A percentile compares a stretch with the other conserved stretches of the same genome.
Evolutionary conservation across 1,140 invertebrate species (phyloP).

Genomic region (Drosophila seguyi): DNA sequence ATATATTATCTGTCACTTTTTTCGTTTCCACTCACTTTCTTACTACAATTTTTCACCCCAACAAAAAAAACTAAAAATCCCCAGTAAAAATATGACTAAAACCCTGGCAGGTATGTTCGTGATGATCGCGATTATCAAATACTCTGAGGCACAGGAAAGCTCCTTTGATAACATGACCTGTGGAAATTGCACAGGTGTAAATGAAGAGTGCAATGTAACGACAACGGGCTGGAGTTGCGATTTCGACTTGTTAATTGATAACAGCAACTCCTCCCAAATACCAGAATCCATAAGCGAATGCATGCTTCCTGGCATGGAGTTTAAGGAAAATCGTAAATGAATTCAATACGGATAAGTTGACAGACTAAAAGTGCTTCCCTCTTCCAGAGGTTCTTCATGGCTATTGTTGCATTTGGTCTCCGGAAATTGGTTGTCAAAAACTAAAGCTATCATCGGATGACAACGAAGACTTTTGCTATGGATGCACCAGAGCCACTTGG

Average conservation of each 20-base stretch:
- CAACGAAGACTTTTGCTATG: not conserved
- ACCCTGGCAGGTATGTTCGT: not conserved
- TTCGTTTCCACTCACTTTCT: not conserved
- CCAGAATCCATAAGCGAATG: not conserved
- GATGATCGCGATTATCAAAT: not conserved
- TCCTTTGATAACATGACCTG: conserved; percentile 15
- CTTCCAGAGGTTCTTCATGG: conserved; percentile 2
- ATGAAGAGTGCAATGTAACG: not conserved
- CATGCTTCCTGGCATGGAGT: conserved; percentile 6
- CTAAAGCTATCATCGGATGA: not conserved
- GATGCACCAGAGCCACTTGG: conserved; percentile 3
- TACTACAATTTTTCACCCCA: not conserved
- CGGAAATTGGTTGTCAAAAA: conserved; percentile 26
- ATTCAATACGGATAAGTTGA: not conserved
- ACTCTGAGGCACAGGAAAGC: too few species aligned
- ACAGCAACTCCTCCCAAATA: not conserved
- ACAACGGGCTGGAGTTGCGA: conserved; percentile 15
- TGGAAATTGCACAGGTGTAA: conserved; percentile 6
- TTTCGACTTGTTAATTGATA: not conserved
- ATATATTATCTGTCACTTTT: not conserved
- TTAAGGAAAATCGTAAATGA: not conserved
- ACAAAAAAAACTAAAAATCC: not conserved
- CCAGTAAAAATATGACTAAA: not conserved
- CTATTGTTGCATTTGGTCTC: conserved; percentile 26
- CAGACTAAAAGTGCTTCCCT: not conserved